phyloP scores from a whole-genome alignment of 2,797 vertebrate species.

The Telmatherina bonti region DNA sequence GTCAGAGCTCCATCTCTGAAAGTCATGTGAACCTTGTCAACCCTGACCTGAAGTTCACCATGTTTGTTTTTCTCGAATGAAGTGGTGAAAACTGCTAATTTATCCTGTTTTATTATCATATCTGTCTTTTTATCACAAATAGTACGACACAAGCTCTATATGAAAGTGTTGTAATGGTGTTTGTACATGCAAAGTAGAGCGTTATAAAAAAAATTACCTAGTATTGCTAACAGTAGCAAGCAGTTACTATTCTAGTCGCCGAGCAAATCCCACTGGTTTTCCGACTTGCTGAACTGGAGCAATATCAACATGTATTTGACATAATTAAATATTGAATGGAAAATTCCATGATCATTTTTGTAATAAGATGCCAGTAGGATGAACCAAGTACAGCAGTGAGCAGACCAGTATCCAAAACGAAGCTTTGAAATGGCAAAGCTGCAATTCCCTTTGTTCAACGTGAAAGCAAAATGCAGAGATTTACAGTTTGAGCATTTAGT shows the following conservation, averaged over 20 bases:
- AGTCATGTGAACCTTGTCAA: neutral
- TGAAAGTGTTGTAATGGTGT: neutral
- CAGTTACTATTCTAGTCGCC: neutral
- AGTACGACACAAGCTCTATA: neutral
- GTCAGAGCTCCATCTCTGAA: neutral
- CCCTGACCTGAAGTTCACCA: neutral
- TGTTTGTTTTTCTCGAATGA: neutral
- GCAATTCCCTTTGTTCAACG: neutral
- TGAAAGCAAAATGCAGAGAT: neutral
- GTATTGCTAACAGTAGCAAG: neutral
- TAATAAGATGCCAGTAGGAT: neutral
- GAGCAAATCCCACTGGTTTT: slow-evolving; percentile 1
- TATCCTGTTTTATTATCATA: neutral
- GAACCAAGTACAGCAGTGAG: neutral
- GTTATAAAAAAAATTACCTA: neutral
- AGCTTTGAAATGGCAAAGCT: too few relatives aligned
- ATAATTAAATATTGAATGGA: neutral
- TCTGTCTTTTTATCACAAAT: neutral
- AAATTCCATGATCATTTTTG: neutral
- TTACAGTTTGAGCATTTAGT: too few relatives aligned
- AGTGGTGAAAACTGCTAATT: neutral
- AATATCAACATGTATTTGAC: neutral
- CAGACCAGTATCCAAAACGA: too few relatives aligned
- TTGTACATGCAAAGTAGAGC: neutral
- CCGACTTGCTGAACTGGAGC: neutral